Percentiles rank a stretch among this genome's conserved stretches.
phyloP scores from a whole-genome alignment of 2,797 vertebrate species.

The Hyperoplus immaculatus region DNA sequence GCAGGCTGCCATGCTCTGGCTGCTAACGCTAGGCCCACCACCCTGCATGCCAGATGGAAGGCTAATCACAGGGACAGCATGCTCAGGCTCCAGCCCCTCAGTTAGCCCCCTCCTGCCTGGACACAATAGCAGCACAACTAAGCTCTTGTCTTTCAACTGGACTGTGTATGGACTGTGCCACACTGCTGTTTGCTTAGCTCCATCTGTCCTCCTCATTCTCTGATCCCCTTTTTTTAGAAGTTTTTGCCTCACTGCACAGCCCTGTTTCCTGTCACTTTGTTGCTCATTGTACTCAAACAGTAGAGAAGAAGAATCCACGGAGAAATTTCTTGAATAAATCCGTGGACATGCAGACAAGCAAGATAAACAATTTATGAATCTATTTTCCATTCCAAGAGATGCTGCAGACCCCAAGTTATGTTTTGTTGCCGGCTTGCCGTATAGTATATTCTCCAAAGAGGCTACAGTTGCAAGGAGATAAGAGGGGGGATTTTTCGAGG shows the following conservation, averaged over 20 bases:
- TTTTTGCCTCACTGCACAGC: constrained; percentile 46
- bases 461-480: constrained; percentile 56
- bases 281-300: constrained; percentile 39
- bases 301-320: neutral
- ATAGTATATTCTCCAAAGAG: constrained; percentile 33
- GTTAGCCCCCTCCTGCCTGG: constrained; percentile 72
- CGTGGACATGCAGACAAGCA: neutral
- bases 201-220: constrained; percentile 62
- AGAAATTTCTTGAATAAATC: constrained; percentile 36
- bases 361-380: constrained; percentile 28
- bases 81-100: constrained; percentile 62
- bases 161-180: constrained; percentile 50
- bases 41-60: constrained; percentile 84
- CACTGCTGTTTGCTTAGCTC: constrained; percentile 56
- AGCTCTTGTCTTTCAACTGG: constrained; percentile 58
- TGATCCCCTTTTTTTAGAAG: constrained; percentile 44
- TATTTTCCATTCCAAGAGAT: constrained; percentile 33
- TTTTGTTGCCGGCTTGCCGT: constrained; percentile 39
- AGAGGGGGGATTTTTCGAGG: constrained; percentile 57
- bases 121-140: constrained; percentile 67
- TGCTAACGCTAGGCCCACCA: constrained; percentile 63
- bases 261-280: constrained; percentile 39
- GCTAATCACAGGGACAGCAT: constrained; percentile 85
- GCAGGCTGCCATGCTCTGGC: constrained; percentile 69
- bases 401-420: constrained; percentile 17